Evolutionary conservation across 2,888 invertebrate genomes (phyloP).

Genomic region (Oligia latruncula): DNA sequence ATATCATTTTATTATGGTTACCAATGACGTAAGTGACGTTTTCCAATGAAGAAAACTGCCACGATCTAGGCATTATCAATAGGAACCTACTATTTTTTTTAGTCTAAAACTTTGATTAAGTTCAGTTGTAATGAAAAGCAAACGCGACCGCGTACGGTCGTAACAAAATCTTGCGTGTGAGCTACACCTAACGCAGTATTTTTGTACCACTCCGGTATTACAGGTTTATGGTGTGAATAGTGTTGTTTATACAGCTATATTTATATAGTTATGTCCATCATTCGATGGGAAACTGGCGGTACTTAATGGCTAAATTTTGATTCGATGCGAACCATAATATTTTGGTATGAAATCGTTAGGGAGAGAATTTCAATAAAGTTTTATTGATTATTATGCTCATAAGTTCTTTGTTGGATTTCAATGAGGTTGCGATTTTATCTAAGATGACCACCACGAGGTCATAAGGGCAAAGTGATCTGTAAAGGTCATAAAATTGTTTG

Average conservation of each 20-base stretch:
- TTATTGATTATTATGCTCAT: constrained; percentile 42
- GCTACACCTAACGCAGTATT: constrained; percentile 58
- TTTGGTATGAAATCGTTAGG: constrained; percentile 31
- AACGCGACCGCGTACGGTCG: not conserved
- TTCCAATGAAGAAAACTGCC: not conserved
- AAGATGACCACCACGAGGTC: constrained; percentile 13
- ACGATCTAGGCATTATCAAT: not conserved
- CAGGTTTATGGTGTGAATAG: constrained; percentile 74
- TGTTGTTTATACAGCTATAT: constrained; percentile 64
- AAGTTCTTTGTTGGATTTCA: constrained; percentile 38
- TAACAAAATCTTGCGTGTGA: constrained; percentile 49
- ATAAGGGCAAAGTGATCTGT: constrained; percentile 17
- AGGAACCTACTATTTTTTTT: not conserved
- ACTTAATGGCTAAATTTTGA: constrained; percentile 61
- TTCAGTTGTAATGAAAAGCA: not conserved
- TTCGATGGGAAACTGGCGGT: constrained; percentile 61
- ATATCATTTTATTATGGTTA: not conserved
- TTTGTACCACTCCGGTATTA: constrained; percentile 66
- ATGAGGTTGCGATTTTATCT: constrained; percentile 44
- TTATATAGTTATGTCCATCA: constrained; percentile 54
- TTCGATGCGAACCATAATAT: constrained; percentile 55
- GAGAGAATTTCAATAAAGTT: constrained; percentile 32
- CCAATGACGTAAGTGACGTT: not conserved
- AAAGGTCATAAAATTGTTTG: constrained; percentile 20
- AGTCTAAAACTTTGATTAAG: not conserved